Evolutionary conservation across 2,113 vertebrate genomes (phyloP).

Genomic region (Erythrolamprus reginae): DNA sequence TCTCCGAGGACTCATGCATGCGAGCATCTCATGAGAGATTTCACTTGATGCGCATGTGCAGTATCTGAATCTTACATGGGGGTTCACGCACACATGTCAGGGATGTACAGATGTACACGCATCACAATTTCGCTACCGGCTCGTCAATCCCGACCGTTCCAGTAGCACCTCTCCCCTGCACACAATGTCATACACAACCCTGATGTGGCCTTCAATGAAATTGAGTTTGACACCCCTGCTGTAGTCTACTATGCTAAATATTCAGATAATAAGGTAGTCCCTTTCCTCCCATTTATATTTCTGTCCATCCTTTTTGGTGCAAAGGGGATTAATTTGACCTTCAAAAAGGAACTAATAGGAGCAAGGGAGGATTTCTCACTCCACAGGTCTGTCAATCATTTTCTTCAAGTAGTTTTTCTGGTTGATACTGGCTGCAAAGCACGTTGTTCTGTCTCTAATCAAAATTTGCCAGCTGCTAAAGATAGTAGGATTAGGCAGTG

Average conservation of each 20-base stretch:
- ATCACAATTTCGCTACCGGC: too few species aligned
- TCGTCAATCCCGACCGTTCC: too few species aligned
- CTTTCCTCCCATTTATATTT: constrained; percentile 30
- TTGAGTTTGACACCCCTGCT: too few species aligned
- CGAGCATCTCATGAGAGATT: too few species aligned
- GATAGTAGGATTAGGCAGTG: constrained; percentile 24
- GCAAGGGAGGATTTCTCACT: constrained; percentile 49
- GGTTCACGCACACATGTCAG: too few species aligned
- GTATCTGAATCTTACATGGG: too few species aligned
- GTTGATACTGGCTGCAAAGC: constrained; percentile 41
- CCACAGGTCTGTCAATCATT: constrained; percentile 43
- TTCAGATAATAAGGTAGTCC: constrained; percentile 26
- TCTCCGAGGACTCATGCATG: too few species aligned
- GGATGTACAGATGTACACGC: too few species aligned
- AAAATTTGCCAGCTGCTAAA: constrained; percentile 45
- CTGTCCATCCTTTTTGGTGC: constrained; percentile 26
- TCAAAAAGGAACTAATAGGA: constrained; percentile 48
- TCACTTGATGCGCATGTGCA: too few species aligned
- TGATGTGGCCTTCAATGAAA: too few species aligned
- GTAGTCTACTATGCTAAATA: constrained; percentile 42
- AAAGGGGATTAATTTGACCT: constrained; percentile 56
- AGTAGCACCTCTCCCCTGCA: too few species aligned
- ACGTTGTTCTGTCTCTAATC: constrained; percentile 26
- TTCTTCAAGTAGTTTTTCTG: constrained; percentile 50
- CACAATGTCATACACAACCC: too few species aligned